These are phyloP conservation scores for Mormoops blainvillei DNA, from an alignment of 2,113 vertebrate genomes.

Conservation along the genomic window DNA sequence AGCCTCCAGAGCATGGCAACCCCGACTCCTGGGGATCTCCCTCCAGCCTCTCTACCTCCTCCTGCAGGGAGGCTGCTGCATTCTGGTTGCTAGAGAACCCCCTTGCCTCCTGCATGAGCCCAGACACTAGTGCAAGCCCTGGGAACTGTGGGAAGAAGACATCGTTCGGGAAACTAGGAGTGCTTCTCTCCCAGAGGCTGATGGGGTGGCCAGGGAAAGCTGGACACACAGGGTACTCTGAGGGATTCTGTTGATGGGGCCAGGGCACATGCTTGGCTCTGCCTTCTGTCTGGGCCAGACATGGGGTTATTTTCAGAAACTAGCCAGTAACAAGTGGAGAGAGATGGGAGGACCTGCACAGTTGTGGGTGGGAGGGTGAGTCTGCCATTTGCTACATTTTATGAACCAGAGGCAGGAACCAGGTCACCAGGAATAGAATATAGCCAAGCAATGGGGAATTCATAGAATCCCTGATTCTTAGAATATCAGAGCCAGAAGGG, in stretches of 20 bases:
- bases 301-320: not conserved
- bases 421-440: not conserved
- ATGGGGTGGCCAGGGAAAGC: not conserved
- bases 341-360: not conserved
- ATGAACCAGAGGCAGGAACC: not conserved
- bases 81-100: not conserved
- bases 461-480: not conserved
- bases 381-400: not conserved
- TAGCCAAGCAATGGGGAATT: not conserved
- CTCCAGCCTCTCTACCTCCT: not conserved
- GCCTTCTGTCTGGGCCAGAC: not conserved
- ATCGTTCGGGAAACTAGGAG: not conserved
- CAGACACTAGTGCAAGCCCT: too few species aligned
- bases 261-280: not conserved
- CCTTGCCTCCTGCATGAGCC: not conserved
- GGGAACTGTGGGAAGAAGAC: not conserved
- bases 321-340: not conserved
- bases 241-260: not conserved
- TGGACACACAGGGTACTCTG: not conserved
- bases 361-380: not conserved
- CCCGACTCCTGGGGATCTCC: not conserved
- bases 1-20: not conserved
- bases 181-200: not conserved
- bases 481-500: not conserved
- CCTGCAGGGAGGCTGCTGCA: too few species aligned